These are phyloP conservation scores for Haemorhous mexicanus DNA, from an alignment of 2,113 vertebrate species.

Conservation along the genomic window DNA sequence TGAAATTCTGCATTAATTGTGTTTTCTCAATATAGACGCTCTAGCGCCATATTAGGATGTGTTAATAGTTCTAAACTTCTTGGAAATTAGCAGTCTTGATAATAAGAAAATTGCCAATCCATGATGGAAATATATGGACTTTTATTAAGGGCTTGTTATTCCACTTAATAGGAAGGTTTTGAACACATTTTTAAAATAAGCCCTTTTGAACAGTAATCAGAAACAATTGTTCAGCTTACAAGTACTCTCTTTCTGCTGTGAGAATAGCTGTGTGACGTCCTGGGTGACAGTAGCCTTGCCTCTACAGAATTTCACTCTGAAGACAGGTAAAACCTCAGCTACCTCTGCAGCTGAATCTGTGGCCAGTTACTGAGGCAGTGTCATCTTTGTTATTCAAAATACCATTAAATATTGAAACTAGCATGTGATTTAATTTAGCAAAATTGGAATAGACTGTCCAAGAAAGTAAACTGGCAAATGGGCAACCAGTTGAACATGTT, in stretches of 20 bases:
- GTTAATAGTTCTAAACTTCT: neutral
- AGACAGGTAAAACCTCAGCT: neutral
- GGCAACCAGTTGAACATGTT: conserved; percentile 88
- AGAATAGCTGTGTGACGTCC: neutral
- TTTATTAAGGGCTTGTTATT: neutral
- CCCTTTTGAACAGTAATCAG: neutral
- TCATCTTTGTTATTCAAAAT: neutral
- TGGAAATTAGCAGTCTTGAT: neutral
- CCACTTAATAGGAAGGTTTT: neutral
- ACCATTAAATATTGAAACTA: neutral
- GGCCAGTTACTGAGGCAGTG: neutral
- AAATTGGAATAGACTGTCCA: conserved; percentile 14
- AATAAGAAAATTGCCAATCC: neutral
- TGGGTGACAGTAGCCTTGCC: neutral
- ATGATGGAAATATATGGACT: neutral
- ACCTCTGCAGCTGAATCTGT: neutral
- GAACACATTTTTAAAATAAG: neutral
- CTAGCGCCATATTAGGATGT: neutral
- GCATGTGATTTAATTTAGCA: neutral
- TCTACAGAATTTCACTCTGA: neutral
- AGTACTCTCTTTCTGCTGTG: neutral
- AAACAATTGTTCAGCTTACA: neutral
- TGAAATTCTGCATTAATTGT: neutral
- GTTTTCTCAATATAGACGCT: neutral
- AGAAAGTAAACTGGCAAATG: conserved; percentile 68